A percentile compares a stretch with the other conserved stretches of the same genome.
These are phyloP conservation scores for Lophotriccus pileatus DNA, from an alignment of 2,797 vertebrate species.

Conservation along the genomic window DNA sequence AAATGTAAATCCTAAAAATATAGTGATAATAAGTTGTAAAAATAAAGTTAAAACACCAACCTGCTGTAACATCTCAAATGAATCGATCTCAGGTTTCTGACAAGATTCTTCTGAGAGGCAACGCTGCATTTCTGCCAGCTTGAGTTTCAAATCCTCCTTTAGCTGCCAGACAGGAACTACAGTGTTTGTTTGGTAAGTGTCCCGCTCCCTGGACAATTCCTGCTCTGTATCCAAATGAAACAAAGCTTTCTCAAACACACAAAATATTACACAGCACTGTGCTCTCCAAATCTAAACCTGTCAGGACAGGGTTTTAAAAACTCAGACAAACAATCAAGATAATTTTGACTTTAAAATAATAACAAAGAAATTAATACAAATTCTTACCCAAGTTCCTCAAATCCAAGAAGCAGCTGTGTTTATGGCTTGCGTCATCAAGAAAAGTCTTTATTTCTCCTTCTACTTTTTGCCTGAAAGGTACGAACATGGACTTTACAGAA, in stretches of 20 bases:
- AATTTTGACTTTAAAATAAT: not conserved
- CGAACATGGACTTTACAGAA: not conserved
- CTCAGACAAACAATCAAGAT: not conserved
- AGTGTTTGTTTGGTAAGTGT: conserved; percentile 73
- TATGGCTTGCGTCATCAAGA: conserved; percentile 75
- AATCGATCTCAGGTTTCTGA: conserved; percentile 49
- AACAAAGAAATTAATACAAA: not conserved
- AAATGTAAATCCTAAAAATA: not conserved
- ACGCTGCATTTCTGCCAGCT: conserved; percentile 66
- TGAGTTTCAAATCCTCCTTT: conserved; percentile 80
- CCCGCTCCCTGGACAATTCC: conserved; percentile 76
- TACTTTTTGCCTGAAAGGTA: conserved; percentile 78
- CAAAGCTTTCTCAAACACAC: conserved; percentile 49
- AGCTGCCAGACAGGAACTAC: conserved; percentile 84
- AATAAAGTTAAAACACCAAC: conserved; percentile 68
- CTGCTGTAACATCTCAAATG: conserved; percentile 79
- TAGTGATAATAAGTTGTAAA: not conserved
- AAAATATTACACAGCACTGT: not conserved
- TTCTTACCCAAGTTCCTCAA: conserved; percentile 82
- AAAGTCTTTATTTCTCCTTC: conserved; percentile 81
- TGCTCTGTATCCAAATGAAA: conserved; percentile 72
- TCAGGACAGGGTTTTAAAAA: not conserved
- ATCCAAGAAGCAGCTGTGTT: conserved; percentile 74
- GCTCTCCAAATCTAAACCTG: not conserved
- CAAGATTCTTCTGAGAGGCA: conserved; percentile 1